Evolutionary conservation across 2,888 invertebrate species (phyloP), one percentile per base, ranked within the genome.

Genomic region (Ophion ventricosus): DNA sequence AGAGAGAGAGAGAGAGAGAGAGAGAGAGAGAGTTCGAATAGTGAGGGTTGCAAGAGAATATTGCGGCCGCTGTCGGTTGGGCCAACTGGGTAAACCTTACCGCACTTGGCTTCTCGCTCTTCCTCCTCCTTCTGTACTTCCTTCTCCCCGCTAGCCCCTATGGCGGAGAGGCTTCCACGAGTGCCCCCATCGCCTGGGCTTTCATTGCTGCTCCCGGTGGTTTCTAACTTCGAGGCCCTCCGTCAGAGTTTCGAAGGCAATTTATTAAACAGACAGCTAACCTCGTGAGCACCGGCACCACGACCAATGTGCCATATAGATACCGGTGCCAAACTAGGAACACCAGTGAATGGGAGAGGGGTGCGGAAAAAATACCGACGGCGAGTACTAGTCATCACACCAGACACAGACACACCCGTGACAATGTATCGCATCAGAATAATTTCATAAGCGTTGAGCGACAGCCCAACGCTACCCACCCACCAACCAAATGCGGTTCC

Each of bases 361-460:
- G 57, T 26, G 35, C 35, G 35, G 69, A 63, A 57, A 70, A 26
- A 66, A 70, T 61, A 82, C 43, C 67, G 72, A 23, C 61, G 59
- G 79, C 70, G 25, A 70, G 64, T 66, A 56, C 49, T 75, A 40
- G 77, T 57, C 80, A 83, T 84, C 82, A 35, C 35, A 35, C 35
- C 35, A 35, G 35, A 8, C 35, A 8, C 35, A 35, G 7, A 35
- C 72, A 77, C 80, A 84, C 80, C 72, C 72, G 63, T 66, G 77
- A 49, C 49, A 59, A 72, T 77, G 80, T 86, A 86, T 87, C 87
- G 85, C 83, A 87, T 87, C 87, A 87, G 87, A 87, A 87, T 87
- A 87, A 87, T 87, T 86, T 87, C 87, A 87, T 86, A 84, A 87
- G 83, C 85, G 80, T 85, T 83, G 87, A 87, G 83, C 86, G 87